A percentile compares a stretch with the other conserved stretches of the same genome.
phyloP scores from a whole-genome alignment of 2,113 vertebrate species.

The Scomber colias region DNA sequence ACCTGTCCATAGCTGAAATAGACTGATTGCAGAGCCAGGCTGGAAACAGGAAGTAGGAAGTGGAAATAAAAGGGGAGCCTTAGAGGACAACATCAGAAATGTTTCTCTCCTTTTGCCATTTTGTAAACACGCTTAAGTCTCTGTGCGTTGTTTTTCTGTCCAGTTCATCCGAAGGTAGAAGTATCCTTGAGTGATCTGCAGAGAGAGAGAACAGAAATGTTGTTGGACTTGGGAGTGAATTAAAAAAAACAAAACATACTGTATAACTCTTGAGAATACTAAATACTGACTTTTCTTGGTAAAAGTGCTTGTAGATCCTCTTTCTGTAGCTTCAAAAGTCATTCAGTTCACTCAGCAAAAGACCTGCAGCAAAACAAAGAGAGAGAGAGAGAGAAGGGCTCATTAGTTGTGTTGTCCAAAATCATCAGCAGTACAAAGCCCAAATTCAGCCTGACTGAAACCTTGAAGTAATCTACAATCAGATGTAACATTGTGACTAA shows the following conservation, averaged over 20 bases:
- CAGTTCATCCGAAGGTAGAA: constrained; percentile 52
- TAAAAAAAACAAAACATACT: neutral
- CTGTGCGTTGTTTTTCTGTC: constrained; percentile 37
- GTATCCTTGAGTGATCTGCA: constrained; percentile 60
- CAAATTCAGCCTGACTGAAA: constrained; percentile 6
- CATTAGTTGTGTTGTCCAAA: constrained; percentile 17
- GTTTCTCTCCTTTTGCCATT: constrained; percentile 53
- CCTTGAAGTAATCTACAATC: neutral
- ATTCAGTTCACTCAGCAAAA: constrained; percentile 39
- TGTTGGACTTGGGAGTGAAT: neutral
- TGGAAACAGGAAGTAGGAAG: constrained; percentile 57
- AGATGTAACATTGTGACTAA: neutral
- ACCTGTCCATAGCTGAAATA: constrained; percentile 60
- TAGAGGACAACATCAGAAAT: constrained; percentile 67
- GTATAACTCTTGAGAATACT: neutral
- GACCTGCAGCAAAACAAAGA: constrained; percentile 54
- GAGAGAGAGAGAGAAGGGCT: constrained; percentile 24
- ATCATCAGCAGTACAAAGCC: neutral
- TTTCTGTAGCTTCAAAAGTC: constrained; percentile 45
- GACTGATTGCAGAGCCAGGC: constrained; percentile 52
- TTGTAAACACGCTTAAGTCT: constrained; percentile 43
- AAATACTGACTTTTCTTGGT: constrained; percentile 56
- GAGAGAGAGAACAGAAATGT: constrained; percentile 7
- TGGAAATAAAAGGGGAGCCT: constrained; percentile 36
- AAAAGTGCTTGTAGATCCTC: constrained; percentile 48